Evolutionary conservation across 2,113 vertebrate species (phyloP), one percentile per base, ranked within the genome.

Genomic region (Trachemys scripta): DNA sequence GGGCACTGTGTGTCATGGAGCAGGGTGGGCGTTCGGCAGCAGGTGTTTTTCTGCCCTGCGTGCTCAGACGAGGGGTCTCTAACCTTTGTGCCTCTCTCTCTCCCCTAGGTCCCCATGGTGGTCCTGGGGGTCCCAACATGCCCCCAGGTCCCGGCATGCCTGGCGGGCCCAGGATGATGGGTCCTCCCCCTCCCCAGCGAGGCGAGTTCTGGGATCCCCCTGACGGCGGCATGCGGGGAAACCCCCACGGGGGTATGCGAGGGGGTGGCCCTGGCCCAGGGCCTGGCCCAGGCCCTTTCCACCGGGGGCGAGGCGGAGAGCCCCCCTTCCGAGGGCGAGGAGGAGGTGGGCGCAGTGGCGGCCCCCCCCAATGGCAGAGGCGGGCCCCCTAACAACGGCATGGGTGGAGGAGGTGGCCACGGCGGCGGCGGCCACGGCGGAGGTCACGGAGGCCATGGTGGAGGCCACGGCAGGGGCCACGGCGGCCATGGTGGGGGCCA

Each of bases 131-230:
- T 7, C 93, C 93, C 31, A 91, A 80, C 31, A 85, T 94, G 62
- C 93, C 85, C 35, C 98, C 98, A 45, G 94, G 98, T 24, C 98
- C 98, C 42, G 94, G 97, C 22, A 96, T 97, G 38, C 98, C 97
- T 0, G 97, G 99, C 72, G 98, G 97, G 98, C 47, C 99, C 98
- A 98, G 99, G 79, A 99, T 99, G 97, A 98, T 99, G 98, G 99
- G 99, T 1, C 99, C 99, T 0, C 99, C 99, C 0, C 99, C 99
- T 5, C 99, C 99, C 0, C 98, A 98, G 1, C 98, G 98, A 24
- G 98, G 98, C 25, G 99, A 98, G 90, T 99, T 99, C 97, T 99
- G 99, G 99, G 99, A 99, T 54, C 97, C 96, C 75, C 98, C 98
- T 2, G 99, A 99, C 1, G 99, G 99, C 14, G 98, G 98, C 49